phyloP scores from a whole-genome alignment of 2,797 vertebrate species.

The Stomatorhinus walkeri region DNA sequence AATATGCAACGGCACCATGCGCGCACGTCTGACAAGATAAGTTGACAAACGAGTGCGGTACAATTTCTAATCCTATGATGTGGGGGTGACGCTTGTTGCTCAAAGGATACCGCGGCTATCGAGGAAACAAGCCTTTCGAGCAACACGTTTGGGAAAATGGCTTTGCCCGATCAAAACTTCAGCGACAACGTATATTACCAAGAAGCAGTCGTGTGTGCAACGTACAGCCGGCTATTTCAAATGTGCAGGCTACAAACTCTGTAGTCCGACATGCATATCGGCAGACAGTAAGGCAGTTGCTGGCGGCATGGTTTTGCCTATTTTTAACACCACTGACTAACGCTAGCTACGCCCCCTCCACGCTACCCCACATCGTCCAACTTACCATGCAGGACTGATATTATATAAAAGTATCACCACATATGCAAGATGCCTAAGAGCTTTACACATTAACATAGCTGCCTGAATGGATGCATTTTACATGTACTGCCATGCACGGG shows the following conservation, averaged over 20 bases:
- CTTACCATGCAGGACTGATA: background rate
- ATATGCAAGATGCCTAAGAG: background rate
- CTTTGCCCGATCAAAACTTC: background rate
- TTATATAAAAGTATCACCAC: slow-evolving; percentile 11
- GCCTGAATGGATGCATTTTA: background rate
- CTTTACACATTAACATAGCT: background rate
- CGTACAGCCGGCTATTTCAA: background rate
- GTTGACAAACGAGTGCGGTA: background rate
- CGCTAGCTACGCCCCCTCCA: slow-evolving; percentile 6
- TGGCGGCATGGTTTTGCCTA: slow-evolving; percentile 25
- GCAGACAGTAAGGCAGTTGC: background rate
- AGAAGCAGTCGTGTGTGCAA: background rate
- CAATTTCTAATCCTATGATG: background rate
- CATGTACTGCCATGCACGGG: background rate
- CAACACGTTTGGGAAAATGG: background rate
- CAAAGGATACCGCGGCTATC: background rate
- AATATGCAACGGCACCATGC: slow-evolving; percentile 44
- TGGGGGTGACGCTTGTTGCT: slow-evolving; percentile 16
- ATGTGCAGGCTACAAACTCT: background rate
- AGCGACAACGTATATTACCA: background rate
- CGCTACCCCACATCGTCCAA: slow-evolving; percentile 17
- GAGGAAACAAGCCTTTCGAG: background rate
- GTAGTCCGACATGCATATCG: background rate
- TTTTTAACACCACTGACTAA: slow-evolving; percentile 35
- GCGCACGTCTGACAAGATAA: slow-evolving; percentile 26